These are phyloP conservation scores for Sardinella longiceps DNA, from an alignment of 2,797 vertebrate genomes.

Conservation along the genomic window DNA sequence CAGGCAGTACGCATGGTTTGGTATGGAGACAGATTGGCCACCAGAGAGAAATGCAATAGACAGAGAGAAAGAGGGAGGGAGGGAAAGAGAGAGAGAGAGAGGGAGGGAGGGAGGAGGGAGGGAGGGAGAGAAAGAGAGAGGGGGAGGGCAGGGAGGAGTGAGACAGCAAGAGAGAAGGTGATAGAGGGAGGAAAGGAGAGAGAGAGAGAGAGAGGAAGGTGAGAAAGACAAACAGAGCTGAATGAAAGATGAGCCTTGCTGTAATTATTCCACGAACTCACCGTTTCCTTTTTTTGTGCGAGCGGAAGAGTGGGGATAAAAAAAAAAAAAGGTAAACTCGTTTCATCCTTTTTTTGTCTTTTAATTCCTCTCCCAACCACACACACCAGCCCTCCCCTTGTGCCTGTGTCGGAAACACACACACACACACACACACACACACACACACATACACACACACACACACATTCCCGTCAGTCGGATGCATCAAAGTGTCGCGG, in stretches of 20 bases:
- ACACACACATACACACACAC: not conserved
- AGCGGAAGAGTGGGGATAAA: not conserved
- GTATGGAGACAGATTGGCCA: constrained; percentile 33
- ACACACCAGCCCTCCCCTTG: not conserved
- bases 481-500: not conserved
- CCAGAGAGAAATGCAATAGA: not conserved
- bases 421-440: not conserved
- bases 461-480: not conserved
- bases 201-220: not conserved
- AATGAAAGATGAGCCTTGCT: not conserved
- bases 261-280: not conserved
- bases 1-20: not conserved
- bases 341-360: not conserved
- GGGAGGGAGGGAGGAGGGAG: too few relatives aligned
- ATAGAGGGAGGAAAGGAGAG: not conserved
- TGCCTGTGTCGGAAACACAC: not conserved
- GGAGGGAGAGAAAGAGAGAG: constrained; percentile 16
- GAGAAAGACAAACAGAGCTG: not conserved
- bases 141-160: too few relatives aligned
- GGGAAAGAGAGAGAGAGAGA: not conserved
- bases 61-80: not conserved
- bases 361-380: not conserved
- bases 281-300: not conserved
- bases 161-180: too few relatives aligned
- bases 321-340: not conserved